Evolutionary conservation across 2,888 invertebrate genomes (phyloP).

Genomic region (Syritta pipiens): DNA sequence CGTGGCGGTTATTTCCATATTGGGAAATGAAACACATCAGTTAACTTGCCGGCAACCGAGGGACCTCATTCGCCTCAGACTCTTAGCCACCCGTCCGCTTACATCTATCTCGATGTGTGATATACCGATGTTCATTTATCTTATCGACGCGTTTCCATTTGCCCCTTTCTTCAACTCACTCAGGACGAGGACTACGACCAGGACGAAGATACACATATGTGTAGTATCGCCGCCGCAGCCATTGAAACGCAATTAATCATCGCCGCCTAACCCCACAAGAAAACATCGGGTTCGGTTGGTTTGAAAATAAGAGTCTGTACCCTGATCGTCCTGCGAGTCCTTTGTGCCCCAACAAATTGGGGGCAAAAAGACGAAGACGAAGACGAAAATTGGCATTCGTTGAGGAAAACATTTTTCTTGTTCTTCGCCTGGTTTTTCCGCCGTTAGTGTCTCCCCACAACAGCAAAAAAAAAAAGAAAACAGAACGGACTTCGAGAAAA

Average conservation of each 20-base stretch:
- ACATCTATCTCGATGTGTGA: constrained; percentile 47
- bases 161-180: constrained; percentile 3
- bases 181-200: too few species aligned
- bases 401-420: constrained; percentile 60
- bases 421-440: neutral
- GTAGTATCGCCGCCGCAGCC: constrained; percentile 59
- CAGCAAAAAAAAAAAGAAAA: neutral
- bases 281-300: constrained; percentile 42
- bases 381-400: constrained; percentile 61
- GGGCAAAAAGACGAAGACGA: constrained; percentile 42
- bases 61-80: neutral
- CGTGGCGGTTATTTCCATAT: constrained; percentile 66
- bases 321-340: neutral
- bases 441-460: constrained; percentile 11
- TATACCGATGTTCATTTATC: constrained; percentile 67
- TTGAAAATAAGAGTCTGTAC: constrained; percentile 61
- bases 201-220: too few species aligned
- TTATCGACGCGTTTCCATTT: constrained; percentile 68
- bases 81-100: constrained; percentile 1
- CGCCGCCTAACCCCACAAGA: constrained; percentile 59
- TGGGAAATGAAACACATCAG: constrained; percentile 66
- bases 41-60: constrained; percentile 17
- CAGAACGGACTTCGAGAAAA: constrained; percentile 6
- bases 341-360: constrained; percentile 30
- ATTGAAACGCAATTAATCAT: constrained; percentile 68